Evolutionary conservation across 1,140 invertebrate species (phyloP).

Genomic region (Danaus melanippus): DNA sequence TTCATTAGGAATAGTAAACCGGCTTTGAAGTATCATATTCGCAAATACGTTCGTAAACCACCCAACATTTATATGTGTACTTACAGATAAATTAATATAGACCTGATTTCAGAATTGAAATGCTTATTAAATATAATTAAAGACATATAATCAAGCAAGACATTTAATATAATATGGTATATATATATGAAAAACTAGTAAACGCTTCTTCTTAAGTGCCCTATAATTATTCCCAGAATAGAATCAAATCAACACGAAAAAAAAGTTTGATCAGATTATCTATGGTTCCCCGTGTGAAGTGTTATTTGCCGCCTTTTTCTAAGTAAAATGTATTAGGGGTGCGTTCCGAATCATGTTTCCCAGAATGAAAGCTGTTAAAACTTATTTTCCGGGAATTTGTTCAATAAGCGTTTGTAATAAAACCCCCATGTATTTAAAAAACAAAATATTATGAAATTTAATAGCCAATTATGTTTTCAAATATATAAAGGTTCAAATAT

Average conservation of each 20-base stretch:
- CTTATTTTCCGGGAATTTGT: not conserved
- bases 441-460: too few relatives aligned
- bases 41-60: slow-evolving; percentile 35
- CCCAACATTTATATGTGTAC: not conserved
- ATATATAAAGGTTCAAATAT: too few relatives aligned
- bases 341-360: slow-evolving; percentile 32
- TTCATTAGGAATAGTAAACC: slow-evolving; percentile 64
- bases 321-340: slow-evolving; percentile 24
- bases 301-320: slow-evolving; percentile 24
- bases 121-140: too few relatives aligned
- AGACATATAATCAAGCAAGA: too few relatives aligned
- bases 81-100: slow-evolving; percentile 5
- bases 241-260: slow-evolving; percentile 15
- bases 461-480: too few relatives aligned
- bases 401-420: too few relatives aligned
- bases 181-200: too few relatives aligned
- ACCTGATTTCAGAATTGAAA: too few relatives aligned
- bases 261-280: slow-evolving; percentile 26
- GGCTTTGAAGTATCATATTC: slow-evolving; percentile 50
- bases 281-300: slow-evolving; percentile 19
- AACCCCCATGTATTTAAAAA: too few relatives aligned
- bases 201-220: too few relatives aligned
- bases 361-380: slow-evolving; percentile 38
- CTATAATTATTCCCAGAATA: slow-evolving; percentile 23
- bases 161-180: too few relatives aligned